Evolutionary conservation across 1,140 invertebrate species (phyloP).

Genomic region (Agraylea sexmaculata): DNA sequence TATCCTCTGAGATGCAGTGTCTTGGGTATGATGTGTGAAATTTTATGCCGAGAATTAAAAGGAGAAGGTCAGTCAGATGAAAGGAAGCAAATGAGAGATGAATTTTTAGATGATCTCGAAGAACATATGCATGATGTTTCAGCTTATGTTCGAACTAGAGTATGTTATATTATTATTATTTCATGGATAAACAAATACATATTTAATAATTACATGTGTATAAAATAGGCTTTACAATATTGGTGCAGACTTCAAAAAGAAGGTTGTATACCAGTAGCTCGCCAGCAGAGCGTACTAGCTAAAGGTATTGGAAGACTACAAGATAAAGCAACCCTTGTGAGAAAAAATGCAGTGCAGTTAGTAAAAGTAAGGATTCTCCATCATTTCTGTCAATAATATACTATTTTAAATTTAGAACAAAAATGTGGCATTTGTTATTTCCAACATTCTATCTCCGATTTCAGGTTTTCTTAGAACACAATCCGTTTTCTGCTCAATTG

Average conservation of each 20-base stretch:
- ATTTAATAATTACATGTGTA: too few species aligned
- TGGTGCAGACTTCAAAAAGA: constrained; percentile 62
- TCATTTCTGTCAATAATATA: background rate
- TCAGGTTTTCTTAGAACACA: constrained; percentile 56
- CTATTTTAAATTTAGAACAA: too few species aligned
- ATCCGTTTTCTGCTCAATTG: constrained; percentile 57
- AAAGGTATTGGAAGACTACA: constrained; percentile 54
- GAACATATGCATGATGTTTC: constrained; percentile 75
- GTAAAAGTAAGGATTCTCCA: too few species aligned
- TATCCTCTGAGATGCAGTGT: constrained; percentile 71
- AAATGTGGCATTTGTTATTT: too few species aligned
- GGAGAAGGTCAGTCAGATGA: constrained; percentile 58
- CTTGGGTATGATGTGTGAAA: constrained; percentile 63
- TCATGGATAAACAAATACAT: constrained; percentile 2
- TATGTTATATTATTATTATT: constrained; percentile 18
- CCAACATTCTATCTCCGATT: constrained; percentile 16
- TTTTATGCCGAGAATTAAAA: constrained; percentile 55
- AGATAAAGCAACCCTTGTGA: constrained; percentile 65
- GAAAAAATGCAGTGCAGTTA: constrained; percentile 68
- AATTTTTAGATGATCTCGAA: constrained; percentile 59
- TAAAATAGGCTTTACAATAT: constrained; percentile 56
- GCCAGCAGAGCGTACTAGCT: constrained; percentile 50
- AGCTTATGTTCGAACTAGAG: constrained; percentile 71
- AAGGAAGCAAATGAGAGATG: constrained; percentile 49
- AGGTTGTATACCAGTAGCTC: constrained; percentile 56